Evolutionary conservation across 2,797 vertebrate species (phyloP), one percentile per base, ranked within the genome.

Genomic region (Paguma larvata): DNA sequence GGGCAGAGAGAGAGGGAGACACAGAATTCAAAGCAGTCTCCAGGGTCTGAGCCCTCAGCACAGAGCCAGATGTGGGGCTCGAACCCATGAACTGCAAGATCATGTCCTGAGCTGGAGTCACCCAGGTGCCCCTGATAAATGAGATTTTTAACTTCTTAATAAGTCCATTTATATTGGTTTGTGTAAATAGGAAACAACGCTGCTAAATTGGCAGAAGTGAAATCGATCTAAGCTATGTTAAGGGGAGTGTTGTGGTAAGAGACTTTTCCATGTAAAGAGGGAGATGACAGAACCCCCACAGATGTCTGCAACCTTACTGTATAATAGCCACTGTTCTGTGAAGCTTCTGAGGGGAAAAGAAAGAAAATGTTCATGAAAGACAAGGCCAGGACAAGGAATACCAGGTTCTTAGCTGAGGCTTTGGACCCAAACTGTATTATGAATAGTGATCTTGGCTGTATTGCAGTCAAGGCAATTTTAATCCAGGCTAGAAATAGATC

Each of bases 181-280:
- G 18, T 46, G 0, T 80, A 44, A 75, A 34, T 67, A 48, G 32
- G 59, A 70, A n/a, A 59, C 2, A n/a, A 5, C 34, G 48, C n/a
- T 84, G 4, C 21, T 68, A 30, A 48, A 51, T 30, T 90, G 8
- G 59, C 85, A 51, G 53, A 94, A n/a, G 59, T 53, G 6, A 72
- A 65, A 25, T 23, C 27, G 16, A 56, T 72, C 38, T 46, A 75
- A 67, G 30, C 25, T 73, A 9, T 89, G 41, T 32, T 41, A 78
- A 90, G 68, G 48, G 19, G 14, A 41, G 5, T n/a, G 8, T 12
- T 41, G 21, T 63, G 32, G 62, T 72, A 62, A 79, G 27, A 84
- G 67, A 91, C 5, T 92, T 82, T 92, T 88, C 30, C 92, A n/a
- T 63, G 63, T 30, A 86, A n/a, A 41, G 46, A 80, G 13, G 70